phyloP scores from a whole-genome alignment of 1,140 invertebrate genomes.

The Oedothorax gibbosus region DNA sequence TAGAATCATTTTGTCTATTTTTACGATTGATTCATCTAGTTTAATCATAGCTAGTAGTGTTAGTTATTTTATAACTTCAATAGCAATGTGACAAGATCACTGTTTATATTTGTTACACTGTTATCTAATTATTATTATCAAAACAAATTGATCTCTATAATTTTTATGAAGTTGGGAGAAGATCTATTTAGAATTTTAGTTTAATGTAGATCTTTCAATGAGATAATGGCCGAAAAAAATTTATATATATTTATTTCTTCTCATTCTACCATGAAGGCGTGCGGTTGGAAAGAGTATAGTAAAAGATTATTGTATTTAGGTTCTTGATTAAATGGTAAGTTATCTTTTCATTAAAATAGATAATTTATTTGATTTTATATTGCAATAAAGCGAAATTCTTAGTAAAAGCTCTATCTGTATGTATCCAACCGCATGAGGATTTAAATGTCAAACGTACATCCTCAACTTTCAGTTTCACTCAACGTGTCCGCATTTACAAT shows the following conservation, averaged over 20 bases:
- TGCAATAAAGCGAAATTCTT: not conserved
- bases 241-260: conserved; percentile 3
- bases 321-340: conserved; percentile 46
- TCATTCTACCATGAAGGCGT: conserved; percentile 28
- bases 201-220: no score
- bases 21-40: not conserved
- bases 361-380: not conserved
- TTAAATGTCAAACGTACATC: conserved; percentile 19
- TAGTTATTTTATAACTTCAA: not conserved
- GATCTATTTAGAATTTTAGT: no score
- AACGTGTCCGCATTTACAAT: no score
- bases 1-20: not conserved
- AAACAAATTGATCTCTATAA: no score
- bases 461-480: no score
- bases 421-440: not conserved
- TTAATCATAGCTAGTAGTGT: not conserved
- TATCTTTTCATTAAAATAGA: not conserved
- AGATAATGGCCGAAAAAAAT: conserved; percentile 8
- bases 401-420: not conserved
- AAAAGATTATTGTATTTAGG: conserved; percentile 33
- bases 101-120: not conserved
- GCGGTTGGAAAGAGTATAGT: conserved; percentile 33
- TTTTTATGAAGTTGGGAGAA: no score
- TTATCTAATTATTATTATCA: no score
- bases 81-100: conserved; percentile 20